Evolutionary conservation across 2,797 vertebrate genomes (phyloP).

Genomic region (Manis javanica): DNA sequence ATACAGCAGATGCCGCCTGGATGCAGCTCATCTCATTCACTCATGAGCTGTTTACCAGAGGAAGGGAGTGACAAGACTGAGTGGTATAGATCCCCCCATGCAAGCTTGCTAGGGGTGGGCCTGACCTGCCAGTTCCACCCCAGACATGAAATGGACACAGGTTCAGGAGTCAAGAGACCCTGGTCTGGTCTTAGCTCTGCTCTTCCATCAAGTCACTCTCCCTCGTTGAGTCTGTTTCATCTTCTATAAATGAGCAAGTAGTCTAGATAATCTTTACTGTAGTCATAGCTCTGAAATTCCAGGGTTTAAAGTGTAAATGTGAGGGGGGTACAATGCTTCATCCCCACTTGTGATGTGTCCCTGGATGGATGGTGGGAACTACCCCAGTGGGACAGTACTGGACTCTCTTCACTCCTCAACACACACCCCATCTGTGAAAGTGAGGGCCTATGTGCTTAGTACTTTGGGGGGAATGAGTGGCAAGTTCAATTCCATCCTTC

Average conservation of each 20-base stretch:
- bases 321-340: neutral
- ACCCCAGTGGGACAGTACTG: neutral
- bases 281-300: neutral
- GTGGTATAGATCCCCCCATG: fast-evolving
- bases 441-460: neutral
- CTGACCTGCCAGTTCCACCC: neutral
- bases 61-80: neutral
- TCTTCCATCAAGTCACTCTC: neutral
- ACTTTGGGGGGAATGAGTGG: neutral
- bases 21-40: neutral
- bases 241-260: neutral
- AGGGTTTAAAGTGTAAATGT: neutral
- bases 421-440: neutral
- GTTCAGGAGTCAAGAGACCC: neutral
- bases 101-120: neutral
- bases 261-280: neutral
- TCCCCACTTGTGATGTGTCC: neutral
- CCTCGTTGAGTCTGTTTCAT: neutral
- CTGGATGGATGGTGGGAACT: neutral
- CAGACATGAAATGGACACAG: neutral
- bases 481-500: neutral
- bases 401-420: neutral
- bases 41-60: neutral
- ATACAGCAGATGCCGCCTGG: neutral
- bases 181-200: neutral